Evolutionary conservation across 2,888 invertebrate species (phyloP).

Genomic region (Cetonia aurata): DNA sequence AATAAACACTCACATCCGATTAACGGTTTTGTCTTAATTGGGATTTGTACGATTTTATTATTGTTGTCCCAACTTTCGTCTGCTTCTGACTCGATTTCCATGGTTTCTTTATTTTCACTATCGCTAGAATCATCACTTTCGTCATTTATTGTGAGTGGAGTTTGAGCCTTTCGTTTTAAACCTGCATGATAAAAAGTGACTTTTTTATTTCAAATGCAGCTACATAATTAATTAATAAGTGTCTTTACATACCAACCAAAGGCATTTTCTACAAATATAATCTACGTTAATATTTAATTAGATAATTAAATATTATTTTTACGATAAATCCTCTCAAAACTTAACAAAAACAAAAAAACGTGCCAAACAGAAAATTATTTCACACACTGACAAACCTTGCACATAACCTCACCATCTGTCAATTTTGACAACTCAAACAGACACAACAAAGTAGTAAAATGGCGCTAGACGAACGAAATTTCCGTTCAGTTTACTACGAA

Average conservation of each 20-base stretch:
- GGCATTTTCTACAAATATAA: conserved; percentile 7
- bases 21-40: conserved; percentile 8
- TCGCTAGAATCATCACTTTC: conserved; percentile 9
- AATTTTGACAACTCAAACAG: neutral
- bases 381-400: neutral
- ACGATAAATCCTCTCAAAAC: no score
- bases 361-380: no score
- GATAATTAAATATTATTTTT: no score
- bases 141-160: conserved; percentile 24
- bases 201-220: neutral
- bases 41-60: conserved; percentile 27
- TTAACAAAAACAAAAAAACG: no score
- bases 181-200: conserved; percentile 8
- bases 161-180: conserved; percentile 40
- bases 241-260: neutral
- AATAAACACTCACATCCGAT: conserved; percentile 42
- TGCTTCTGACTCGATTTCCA: conserved; percentile 25
- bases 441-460: conserved; percentile 55
- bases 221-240: neutral
- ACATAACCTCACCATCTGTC: neutral
- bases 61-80: conserved; percentile 24
- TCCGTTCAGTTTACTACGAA: conserved; percentile 86
- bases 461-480: conserved; percentile 81
- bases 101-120: neutral
- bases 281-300: no score